Conservation (phyloP, 2,797 vertebrate species). For the Danio albolineatus region DNA sequence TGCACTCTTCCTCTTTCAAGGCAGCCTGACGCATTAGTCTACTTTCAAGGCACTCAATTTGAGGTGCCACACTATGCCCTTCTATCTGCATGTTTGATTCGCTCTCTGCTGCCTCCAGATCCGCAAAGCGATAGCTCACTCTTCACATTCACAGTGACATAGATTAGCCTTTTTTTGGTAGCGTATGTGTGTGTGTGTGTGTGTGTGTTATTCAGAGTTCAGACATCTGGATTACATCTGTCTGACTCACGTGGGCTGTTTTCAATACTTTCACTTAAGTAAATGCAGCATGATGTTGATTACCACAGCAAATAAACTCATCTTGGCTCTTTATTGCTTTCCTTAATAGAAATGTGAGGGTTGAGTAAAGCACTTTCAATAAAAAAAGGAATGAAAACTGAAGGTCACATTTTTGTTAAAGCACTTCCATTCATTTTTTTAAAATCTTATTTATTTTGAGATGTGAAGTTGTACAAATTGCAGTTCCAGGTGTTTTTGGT, state of each 20-base stretch:
- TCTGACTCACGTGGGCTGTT: not conserved
- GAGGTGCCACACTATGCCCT: slow-evolving; percentile 67
- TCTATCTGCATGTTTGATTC: slow-evolving; percentile 70
- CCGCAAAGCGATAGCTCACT: slow-evolving; percentile 36
- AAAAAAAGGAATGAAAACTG: not conserved
- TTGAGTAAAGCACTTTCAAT: not conserved
- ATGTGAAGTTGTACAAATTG: not conserved
- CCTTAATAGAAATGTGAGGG: not conserved
- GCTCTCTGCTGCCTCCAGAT: slow-evolving; percentile 38
- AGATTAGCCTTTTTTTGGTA: slow-evolving; percentile 27
- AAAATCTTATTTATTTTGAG: not conserved
- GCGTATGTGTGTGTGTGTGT: not conserved
- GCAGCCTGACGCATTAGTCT: slow-evolving; percentile 69
- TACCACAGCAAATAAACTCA: not conserved
- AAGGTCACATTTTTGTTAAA: not conserved
- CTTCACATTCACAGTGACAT: slow-evolving; percentile 33
- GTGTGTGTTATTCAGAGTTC: not conserved
- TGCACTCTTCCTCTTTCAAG: slow-evolving; percentile 70
- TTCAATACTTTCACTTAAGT: not conserved
- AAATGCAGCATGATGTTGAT: not conserved
- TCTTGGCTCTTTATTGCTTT: not conserved
- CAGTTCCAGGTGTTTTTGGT: not conserved
- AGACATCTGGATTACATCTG: not conserved
- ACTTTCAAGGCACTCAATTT: slow-evolving; percentile 72
- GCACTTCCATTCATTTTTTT: not conserved